phyloP scores from a whole-genome alignment of 1,140 invertebrate genomes.

The Antheraea mylitta region DNA sequence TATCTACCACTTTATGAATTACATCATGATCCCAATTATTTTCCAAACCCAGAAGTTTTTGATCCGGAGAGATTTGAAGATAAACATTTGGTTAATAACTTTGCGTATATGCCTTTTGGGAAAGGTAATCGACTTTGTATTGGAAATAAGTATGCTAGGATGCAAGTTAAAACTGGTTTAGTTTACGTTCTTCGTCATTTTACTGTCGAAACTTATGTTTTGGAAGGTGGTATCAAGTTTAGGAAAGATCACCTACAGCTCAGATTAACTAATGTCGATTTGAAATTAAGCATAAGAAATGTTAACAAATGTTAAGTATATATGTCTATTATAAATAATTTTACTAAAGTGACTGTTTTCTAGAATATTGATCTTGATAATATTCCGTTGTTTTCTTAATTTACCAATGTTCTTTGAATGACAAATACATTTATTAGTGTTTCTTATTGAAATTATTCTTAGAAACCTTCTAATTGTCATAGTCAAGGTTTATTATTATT shows the following conservation, averaged over 20 bases:
- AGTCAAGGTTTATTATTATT: no score
- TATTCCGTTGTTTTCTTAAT: no score
- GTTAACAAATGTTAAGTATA: background rate
- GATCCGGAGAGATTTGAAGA: slow-evolving; percentile 62
- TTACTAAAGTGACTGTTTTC: no score
- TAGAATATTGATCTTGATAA: no score
- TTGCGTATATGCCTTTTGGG: slow-evolving; percentile 81
- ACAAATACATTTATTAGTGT: no score
- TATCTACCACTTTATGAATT: slow-evolving; percentile 45
- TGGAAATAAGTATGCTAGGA: slow-evolving; percentile 76
- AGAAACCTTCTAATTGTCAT: no score
- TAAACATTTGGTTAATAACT: slow-evolving; percentile 26
- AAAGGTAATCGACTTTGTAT: slow-evolving; percentile 80
- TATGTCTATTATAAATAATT: no score
- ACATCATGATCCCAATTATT: slow-evolving; percentile 58
- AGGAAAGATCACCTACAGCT: slow-evolving; percentile 33
- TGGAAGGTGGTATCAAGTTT: slow-evolving; percentile 23
- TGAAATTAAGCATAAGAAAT: slow-evolving; percentile 26
- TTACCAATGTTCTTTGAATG: no score
- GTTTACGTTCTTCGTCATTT: slow-evolving; percentile 49
- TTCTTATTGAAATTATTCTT: no score
- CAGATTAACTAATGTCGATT: slow-evolving; percentile 29
- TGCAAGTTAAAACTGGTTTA: slow-evolving; percentile 64
- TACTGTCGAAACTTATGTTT: slow-evolving; percentile 29
- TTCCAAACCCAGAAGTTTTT: slow-evolving; percentile 62